Base-by-base conservation (phyloP, 1,140 invertebrate genomes). In the Oryzaephilus surinamensis region DNA sequence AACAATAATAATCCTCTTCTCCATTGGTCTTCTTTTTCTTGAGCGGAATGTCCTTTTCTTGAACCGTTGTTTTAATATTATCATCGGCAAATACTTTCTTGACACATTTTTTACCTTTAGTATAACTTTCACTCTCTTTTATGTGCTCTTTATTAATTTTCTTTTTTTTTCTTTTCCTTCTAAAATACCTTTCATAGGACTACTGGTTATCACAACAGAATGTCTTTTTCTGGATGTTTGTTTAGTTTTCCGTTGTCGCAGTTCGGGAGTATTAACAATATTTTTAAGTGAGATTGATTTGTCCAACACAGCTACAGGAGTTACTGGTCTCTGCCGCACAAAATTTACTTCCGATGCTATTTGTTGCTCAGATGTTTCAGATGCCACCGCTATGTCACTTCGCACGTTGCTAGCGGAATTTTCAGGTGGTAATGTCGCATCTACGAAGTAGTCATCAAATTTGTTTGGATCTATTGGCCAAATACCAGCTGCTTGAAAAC, bases 401-500 rank as follows among this genome's bases (percentile, higher is more conserved):
- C 15, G 11, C 15, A 6, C 4, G n/a, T 29, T 14, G 4, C 15
- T 29, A 12, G n/a, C n/a, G 15, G n/a, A 29, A n/a, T 4, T 44
- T 50, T 39, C 19, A 11, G n/a, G n/a, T n/a, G n/a, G n/a, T n/a
- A n/a, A n/a, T n/a, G 45, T 20, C 15, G 45, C 15, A 13, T 29
- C 29, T 39, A 54, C 54, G 12, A 50, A 42, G 6, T 3, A 23
- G 24, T 54, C 48, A 4, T 42, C 35, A 32, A 58, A 55, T 16
- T 49, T 38, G 19, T 41, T 3, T 41, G 36, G 13, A 45, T 55
- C 43, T 29, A 33, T 43, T 10, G 51, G 51, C 28, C 15, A 41
- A 24, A 57, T 52, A 12, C 51, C 48, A 38, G 35, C 40, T 43
- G 24, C 45, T 42, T 41, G 10, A 29, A 29, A n/a, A 14, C 27